Evolutionary conservation across 2,888 invertebrate genomes (phyloP).

Genomic region (Macaria notata): DNA sequence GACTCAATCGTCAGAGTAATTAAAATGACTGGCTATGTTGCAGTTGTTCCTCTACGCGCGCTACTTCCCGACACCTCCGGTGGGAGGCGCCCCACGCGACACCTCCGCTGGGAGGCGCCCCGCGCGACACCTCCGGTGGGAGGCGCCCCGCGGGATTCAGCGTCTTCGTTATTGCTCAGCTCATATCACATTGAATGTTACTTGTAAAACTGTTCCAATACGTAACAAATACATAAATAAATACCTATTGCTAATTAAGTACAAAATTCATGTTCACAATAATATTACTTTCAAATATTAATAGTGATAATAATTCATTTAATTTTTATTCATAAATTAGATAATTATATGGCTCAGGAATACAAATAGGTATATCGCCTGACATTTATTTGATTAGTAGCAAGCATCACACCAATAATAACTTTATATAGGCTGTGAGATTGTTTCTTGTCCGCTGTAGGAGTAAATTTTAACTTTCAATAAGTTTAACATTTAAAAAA

Average conservation of each 20-base stretch:
- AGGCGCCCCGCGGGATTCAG: too few relatives aligned
- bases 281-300: slow-evolving; percentile 46
- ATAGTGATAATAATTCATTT: slow-evolving; percentile 35
- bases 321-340: slow-evolving; percentile 59
- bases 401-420: slow-evolving; percentile 25
- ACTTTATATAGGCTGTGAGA: slow-evolving; percentile 27
- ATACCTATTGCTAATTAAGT: slow-evolving; percentile 79
- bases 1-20: slow-evolving; percentile 66
- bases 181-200: slow-evolving; percentile 77
- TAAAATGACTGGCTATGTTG: slow-evolving; percentile 61
- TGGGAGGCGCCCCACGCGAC: too few relatives aligned
- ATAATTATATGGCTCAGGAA: slow-evolving; percentile 57
- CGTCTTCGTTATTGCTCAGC: slow-evolving; percentile 35
- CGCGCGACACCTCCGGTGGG: too few relatives aligned
- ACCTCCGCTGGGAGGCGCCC: too few relatives aligned
- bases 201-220: slow-evolving; percentile 70
- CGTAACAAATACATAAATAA: slow-evolving; percentile 70
- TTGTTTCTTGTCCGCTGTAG: slow-evolving; percentile 30
- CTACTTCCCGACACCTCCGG: slow-evolving; percentile 36
- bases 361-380: slow-evolving; percentile 44
- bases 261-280: slow-evolving; percentile 59
- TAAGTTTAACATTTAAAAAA: slow-evolving; percentile 26
- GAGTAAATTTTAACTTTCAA: slow-evolving; percentile 10
- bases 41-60: slow-evolving; percentile 37
- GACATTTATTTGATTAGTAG: slow-evolving; percentile 38